phyloP scores from a whole-genome alignment of 2,888 invertebrate genomes.

The Phymatocera aterrima region DNA sequence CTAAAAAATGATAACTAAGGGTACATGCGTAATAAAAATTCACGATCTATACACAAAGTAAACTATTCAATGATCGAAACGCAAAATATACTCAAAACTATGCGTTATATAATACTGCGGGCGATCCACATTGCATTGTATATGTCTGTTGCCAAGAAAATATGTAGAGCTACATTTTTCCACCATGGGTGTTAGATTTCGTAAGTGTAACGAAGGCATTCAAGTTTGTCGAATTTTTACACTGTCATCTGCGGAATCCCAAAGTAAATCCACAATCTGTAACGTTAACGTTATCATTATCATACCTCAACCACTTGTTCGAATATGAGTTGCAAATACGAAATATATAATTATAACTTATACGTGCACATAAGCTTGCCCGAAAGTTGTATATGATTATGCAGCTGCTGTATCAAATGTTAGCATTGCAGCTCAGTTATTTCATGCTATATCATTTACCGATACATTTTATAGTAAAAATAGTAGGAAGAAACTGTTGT shows the following conservation, averaged over 20 bases:
- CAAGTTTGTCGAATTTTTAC: constrained; percentile 2
- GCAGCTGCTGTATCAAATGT: background rate
- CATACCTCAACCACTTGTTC: background rate
- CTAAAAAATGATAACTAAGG: background rate
- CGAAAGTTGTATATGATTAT: background rate
- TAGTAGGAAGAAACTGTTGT: background rate
- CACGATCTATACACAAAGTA: background rate
- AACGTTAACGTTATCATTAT: background rate
- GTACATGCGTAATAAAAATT: background rate
- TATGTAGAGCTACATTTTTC: background rate
- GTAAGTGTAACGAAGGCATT: background rate
- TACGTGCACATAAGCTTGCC: constrained; percentile 22
- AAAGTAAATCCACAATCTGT: background rate
- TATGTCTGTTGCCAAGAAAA: background rate
- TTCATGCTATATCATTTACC: constrained; percentile 3
- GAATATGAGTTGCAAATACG: background rate
- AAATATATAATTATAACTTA: background rate
- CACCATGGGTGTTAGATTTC: background rate
- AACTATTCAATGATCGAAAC: background rate
- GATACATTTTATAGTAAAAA: constrained; percentile 8
- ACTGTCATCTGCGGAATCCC: constrained; percentile 4
- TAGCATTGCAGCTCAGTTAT: background rate
- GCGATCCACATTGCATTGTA: background rate
- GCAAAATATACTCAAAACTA: background rate
- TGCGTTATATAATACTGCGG: background rate